Conservation (phyloP, 1,140 invertebrate species). For the Bombus turneri region DNA sequence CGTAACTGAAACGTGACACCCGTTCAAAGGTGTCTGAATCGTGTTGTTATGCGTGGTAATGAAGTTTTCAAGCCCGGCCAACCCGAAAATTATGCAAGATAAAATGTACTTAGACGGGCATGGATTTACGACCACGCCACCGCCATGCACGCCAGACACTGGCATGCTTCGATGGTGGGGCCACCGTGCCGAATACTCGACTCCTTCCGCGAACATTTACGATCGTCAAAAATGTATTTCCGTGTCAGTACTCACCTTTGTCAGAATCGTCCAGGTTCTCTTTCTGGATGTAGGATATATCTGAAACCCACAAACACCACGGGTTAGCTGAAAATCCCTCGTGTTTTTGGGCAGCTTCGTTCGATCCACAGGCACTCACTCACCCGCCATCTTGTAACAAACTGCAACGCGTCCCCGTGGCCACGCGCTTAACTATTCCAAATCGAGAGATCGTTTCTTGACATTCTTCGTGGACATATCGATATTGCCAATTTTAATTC, state of each 20-base stretch:
- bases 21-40: constrained; percentile 18
- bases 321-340: constrained; percentile 77
- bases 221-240: constrained; percentile 35
- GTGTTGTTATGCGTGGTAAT: constrained; percentile 15
- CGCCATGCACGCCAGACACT: constrained; percentile 52
- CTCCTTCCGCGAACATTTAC: constrained; percentile 34
- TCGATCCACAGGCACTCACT: constrained; percentile 80
- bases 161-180: constrained; percentile 53
- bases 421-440: constrained; percentile 48
- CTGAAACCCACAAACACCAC: constrained; percentile 81
- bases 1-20: constrained; percentile 47
- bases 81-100: constrained; percentile 59
- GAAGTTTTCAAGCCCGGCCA: constrained; percentile 26
- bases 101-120: constrained; percentile 14
- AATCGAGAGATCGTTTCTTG: constrained; percentile 52
- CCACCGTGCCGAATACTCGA: constrained; percentile 56
- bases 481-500: constrained; percentile 43
- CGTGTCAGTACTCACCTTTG: constrained; percentile 74
- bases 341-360: constrained; percentile 76
- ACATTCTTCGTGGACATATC: constrained; percentile 21
- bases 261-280: constrained; percentile 74
- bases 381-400: constrained; percentile 83
- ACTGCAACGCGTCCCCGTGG: constrained; percentile 76
- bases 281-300: constrained; percentile 78
- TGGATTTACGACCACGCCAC: constrained; percentile 44